phyloP scores from a whole-genome alignment of 2,113 vertebrate species.

The Bathybates hornii region DNA sequence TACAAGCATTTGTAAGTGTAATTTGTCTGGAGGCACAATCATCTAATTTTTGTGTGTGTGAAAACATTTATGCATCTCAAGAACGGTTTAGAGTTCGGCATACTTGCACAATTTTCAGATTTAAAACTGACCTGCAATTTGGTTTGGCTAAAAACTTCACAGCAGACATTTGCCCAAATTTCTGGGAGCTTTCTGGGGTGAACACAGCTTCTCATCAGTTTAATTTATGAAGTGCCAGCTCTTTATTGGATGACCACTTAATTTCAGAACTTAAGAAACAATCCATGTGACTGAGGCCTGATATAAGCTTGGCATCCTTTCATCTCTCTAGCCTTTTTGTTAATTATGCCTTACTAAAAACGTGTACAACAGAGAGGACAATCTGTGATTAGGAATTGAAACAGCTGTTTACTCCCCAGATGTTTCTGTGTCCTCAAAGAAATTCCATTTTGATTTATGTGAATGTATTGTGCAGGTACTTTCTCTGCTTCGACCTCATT shows the following conservation, averaged over 20 bases:
- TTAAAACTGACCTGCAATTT: neutral
- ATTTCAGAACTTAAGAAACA: neutral
- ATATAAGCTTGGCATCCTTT: neutral
- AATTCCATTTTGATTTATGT: constrained; percentile 44
- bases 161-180: neutral
- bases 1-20: neutral
- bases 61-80: neutral
- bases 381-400: neutral
- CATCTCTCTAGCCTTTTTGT: neutral
- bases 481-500: constrained; percentile 44
- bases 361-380: neutral
- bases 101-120: neutral
- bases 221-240: neutral
- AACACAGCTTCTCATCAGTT: neutral
- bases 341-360: neutral
- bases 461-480: constrained; percentile 52
- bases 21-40: neutral
- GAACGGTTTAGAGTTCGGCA: neutral
- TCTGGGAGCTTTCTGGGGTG: neutral
- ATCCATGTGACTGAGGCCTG: neutral
- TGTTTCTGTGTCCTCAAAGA: constrained; percentile 17
- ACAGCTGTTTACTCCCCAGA: neutral
- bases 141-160: neutral
- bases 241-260: neutral
- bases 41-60: neutral